phyloP scores from a whole-genome alignment of 2,888 invertebrate genomes.

The Germaria angustata region DNA sequence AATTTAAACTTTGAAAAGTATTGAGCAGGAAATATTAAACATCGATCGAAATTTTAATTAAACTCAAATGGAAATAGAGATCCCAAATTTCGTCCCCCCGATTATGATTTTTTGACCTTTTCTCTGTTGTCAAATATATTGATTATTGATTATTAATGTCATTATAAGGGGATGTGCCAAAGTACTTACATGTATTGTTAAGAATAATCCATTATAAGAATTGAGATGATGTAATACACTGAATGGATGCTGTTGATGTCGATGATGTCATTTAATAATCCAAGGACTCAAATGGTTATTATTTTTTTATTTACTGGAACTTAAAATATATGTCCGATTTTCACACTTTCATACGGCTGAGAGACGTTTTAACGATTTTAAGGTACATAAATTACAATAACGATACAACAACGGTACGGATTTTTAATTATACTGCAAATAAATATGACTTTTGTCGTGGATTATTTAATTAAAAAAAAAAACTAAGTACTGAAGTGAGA shows the following conservation, averaged over 20 bases:
- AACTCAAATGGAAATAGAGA: too few species aligned
- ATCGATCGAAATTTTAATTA: too few species aligned
- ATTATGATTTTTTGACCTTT: too few species aligned
- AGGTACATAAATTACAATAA: constrained; percentile 62
- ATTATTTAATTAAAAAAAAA: neutral
- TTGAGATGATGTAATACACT: constrained; percentile 21
- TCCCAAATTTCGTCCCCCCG: too few species aligned
- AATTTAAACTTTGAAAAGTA: too few species aligned
- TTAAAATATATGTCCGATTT: constrained; percentile 8
- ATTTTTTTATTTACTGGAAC: constrained; percentile 3
- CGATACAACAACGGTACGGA: constrained; percentile 47
- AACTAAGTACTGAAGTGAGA: constrained; percentile 43
- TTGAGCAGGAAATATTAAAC: too few species aligned
- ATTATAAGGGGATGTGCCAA: too few species aligned
- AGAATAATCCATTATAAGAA: constrained; percentile 45
- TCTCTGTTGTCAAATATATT: too few species aligned
- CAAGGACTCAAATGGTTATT: constrained; percentile 18
- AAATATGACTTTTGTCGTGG: too few species aligned
- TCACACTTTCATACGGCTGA: constrained; percentile 26
- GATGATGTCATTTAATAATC: constrained; percentile 59
- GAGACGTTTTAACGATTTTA: constrained; percentile 8
- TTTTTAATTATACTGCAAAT: constrained; percentile 44
- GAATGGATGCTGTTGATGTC: neutral
- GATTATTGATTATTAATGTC: too few species aligned
- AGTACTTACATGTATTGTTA: constrained; percentile 57